Evolutionary conservation across 2,888 invertebrate genomes (phyloP), one percentile per base, ranked within the genome.

Genomic region (Cosmopolites sordidus): DNA sequence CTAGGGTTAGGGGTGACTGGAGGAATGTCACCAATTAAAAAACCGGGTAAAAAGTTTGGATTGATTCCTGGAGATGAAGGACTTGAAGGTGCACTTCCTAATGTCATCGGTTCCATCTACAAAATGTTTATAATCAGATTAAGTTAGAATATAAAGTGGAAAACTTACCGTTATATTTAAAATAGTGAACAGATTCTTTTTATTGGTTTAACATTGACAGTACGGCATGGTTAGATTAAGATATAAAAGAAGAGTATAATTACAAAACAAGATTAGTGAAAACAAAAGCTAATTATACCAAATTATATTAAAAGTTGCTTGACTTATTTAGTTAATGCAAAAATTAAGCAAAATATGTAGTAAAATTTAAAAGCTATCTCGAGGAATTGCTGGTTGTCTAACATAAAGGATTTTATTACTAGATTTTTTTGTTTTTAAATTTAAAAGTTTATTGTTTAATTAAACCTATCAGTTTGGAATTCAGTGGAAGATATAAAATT

Each of bases 31-130:
- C 90, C 90, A 70, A 90, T 79, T 16, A 90, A 76, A 72, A 86
- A 91, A 55, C 85, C 82, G 43, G 91, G 90, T 64, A 91, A 76
- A 74, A 84, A 90, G 42, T 83, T 82, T 29, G 83, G 83, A 64
- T 80, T 37, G 30, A 79, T 77, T 59, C 80, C 82, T 16, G 84
- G 81, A 14, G 83, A 80, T 11, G 75, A 71, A n/a, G 87, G 86
- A 60, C 85, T 86, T 63, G 85, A 83, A 45, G 83, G 81, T 1
- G 89, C 86, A 70, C 89, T 89, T 57, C 90, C 90, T 61, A 91
- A 74, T 48, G 83, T 80, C 90, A 91, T 91, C 44, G 90, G 90
- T 72, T 90, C 90, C 89, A 90, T 90, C 72, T 73, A 71, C 40
- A 62, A 62, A 38, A 39, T 58, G 41, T 30, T 37, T 53, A 54